phyloP scores from a whole-genome alignment of 2,888 invertebrate genomes.

The Sepiola atlantica region DNA sequence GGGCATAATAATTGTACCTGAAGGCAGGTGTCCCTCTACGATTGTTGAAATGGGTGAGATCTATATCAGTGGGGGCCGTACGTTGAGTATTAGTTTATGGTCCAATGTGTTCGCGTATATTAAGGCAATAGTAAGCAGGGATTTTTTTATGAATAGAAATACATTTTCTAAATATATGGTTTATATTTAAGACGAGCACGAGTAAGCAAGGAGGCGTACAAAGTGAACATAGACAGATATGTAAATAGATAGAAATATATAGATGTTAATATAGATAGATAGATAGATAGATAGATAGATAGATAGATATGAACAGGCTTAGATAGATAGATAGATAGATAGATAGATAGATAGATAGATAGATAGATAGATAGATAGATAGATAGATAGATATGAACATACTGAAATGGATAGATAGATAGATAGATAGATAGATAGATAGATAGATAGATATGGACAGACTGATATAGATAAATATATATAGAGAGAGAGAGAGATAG shows the following conservation, averaged over 20 bases:
- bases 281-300: too few species aligned
- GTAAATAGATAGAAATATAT: background rate
- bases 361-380: too few species aligned
- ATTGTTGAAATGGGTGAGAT: background rate
- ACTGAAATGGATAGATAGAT: too few species aligned
- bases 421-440: too few species aligned
- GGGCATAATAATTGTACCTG: background rate
- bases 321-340: slow-evolving; percentile 24
- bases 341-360: background rate
- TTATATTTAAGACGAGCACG: background rate
- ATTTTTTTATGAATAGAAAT: background rate
- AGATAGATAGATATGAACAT: too few species aligned
- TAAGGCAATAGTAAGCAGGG: background rate
- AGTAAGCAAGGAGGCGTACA: background rate
- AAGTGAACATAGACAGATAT: background rate
- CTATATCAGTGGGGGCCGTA: background rate
- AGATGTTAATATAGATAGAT: background rate
- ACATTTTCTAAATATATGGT: background rate
- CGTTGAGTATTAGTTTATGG: background rate
- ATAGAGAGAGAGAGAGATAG: too few species aligned
- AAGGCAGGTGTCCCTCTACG: background rate
- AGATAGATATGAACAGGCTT: too few species aligned
- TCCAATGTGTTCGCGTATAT: slow-evolving; percentile 19
- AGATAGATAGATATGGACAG: too few species aligned
- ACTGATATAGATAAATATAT: too few species aligned